Evolutionary conservation across 1,140 invertebrate species (phyloP).

Genomic region (Ganaspis sp.): DNA sequence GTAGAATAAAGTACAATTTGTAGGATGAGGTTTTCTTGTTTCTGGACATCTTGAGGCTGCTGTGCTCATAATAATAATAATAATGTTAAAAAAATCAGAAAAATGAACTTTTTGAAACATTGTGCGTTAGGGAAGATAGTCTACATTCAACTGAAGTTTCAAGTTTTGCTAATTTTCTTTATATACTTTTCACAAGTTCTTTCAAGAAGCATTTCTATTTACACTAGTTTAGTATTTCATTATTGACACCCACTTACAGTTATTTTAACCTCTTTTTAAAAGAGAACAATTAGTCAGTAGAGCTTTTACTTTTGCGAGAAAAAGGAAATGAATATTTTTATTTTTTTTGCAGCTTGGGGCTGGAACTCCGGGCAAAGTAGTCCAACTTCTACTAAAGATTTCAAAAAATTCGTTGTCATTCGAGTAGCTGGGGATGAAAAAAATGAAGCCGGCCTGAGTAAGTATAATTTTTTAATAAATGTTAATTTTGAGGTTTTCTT

Average conservation of each 20-base stretch:
- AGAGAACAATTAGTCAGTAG: background rate
- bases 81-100: constrained; percentile 47
- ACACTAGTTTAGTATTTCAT: constrained; percentile 48
- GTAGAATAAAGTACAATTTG: constrained; percentile 75
- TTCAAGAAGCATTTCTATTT: constrained; percentile 42
- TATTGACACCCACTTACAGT: constrained; percentile 63
- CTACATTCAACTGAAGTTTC: background rate
- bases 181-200: constrained; percentile 60
- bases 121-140: constrained; percentile 33
- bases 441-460: constrained; percentile 72
- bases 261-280: constrained; percentile 52
- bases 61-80: constrained; percentile 42
- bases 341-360: constrained; percentile 75
- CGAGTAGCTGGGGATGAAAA: constrained; percentile 79
- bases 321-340: constrained; percentile 34
- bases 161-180: constrained; percentile 47
- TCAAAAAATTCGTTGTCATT: constrained; percentile 83
- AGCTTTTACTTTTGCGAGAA: constrained; percentile 15
- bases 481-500: constrained; percentile 1
- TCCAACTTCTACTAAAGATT: constrained; percentile 79
- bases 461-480: constrained; percentile 40
- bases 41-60: constrained; percentile 71
- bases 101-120: constrained; percentile 44
- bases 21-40: constrained; percentile 73
- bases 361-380: constrained; percentile 80